phyloP scores from a whole-genome alignment of 2,113 vertebrate species.

The Antigone vipio region DNA sequence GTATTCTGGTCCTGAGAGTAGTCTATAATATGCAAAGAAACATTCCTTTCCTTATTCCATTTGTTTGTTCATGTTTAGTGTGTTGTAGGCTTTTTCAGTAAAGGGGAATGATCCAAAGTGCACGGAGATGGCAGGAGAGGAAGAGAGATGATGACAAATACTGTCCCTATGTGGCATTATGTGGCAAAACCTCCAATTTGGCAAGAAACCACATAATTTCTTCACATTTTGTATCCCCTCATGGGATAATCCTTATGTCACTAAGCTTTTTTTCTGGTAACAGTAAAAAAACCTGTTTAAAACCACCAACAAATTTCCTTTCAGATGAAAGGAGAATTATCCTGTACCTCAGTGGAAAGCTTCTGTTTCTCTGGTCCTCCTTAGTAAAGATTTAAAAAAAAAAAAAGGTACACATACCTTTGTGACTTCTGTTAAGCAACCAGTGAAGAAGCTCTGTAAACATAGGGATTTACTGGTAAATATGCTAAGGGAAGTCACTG shows the following conservation, averaged over 20 bases:
- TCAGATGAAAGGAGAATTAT: background rate
- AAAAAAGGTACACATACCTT: background rate
- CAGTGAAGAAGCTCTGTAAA: background rate
- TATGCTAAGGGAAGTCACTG: background rate
- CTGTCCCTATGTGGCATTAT: background rate
- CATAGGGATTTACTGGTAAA: background rate
- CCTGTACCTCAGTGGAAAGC: background rate
- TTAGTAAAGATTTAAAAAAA: background rate
- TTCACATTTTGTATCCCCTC: background rate
- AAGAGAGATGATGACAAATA: background rate
- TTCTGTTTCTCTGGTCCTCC: background rate
- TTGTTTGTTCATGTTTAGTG: background rate
- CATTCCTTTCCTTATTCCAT: background rate
- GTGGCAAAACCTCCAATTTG: background rate
- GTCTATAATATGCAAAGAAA: background rate
- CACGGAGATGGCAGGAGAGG: background rate
- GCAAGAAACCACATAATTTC: background rate
- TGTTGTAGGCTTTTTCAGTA: background rate
- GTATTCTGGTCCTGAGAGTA: background rate
- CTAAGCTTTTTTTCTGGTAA: background rate
- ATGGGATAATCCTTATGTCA: background rate
- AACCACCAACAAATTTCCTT: background rate
- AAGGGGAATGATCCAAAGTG: background rate
- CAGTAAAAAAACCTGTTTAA: rapidly evolving
- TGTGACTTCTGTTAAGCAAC: background rate